Percentiles rank a stretch among this genome's conserved stretches.
Conservation (phyloP, 35 echinoderm and acorn worm species). For the Patiria miniata region DNA sequence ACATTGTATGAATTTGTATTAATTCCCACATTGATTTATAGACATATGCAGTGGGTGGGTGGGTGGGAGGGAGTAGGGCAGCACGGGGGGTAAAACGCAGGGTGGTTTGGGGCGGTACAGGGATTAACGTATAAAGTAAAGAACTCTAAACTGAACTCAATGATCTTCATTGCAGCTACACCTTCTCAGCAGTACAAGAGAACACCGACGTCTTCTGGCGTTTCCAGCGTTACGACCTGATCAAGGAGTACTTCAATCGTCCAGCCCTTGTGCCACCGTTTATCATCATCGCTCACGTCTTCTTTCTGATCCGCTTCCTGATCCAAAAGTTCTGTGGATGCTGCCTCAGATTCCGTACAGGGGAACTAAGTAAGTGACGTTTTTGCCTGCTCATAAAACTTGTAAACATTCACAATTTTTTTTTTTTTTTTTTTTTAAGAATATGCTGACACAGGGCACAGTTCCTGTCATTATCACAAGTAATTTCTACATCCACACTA, state of each 20-base stretch:
- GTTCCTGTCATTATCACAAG: not conserved
- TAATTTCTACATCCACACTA: no score
- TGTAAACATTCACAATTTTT: not conserved
- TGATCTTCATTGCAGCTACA: slow-evolving; percentile 75
- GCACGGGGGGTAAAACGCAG: no score
- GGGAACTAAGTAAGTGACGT: slow-evolving; percentile 68
- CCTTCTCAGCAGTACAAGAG: slow-evolving; percentile 90
- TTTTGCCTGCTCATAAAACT: not conserved
- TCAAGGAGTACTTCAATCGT: slow-evolving; percentile 89
- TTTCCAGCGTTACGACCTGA: slow-evolving; percentile 87
- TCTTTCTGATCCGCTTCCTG: slow-evolving; percentile 51
- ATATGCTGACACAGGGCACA: not conserved
- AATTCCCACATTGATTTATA: no score
- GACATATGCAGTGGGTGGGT: no score
- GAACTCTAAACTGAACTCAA: no score
- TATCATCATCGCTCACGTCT: slow-evolving; percentile 85
- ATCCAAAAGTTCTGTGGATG: slow-evolving; percentile 54
- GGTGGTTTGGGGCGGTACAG: no score
- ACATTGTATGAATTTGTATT: no score
- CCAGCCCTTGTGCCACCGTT: slow-evolving; percentile 84
- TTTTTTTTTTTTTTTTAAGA: not conserved
- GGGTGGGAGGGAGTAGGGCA: no score
- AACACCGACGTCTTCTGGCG: slow-evolving; percentile 95
- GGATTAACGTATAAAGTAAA: no score
- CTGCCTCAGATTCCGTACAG: slow-evolving; percentile 32